Evolutionary conservation across 2,888 invertebrate species (phyloP).

Genomic region (Campoplex nolae): DNA sequence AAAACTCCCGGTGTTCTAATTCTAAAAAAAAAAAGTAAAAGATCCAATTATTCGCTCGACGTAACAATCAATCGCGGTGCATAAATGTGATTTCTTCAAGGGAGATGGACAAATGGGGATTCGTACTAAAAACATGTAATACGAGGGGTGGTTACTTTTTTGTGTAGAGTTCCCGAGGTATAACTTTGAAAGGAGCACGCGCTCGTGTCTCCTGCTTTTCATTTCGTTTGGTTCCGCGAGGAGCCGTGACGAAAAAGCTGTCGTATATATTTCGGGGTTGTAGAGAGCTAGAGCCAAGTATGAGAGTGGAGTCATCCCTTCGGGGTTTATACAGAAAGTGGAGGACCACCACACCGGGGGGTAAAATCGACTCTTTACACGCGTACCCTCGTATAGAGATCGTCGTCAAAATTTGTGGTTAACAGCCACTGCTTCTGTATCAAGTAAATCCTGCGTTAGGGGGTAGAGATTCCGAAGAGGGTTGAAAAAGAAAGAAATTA

Average conservation of each 20-base stretch:
- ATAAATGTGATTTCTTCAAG: conserved; percentile 82
- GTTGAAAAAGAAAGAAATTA: conserved; percentile 7
- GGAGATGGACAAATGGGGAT: conserved; percentile 80
- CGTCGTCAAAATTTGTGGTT: conserved; percentile 57
- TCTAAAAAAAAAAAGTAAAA: conserved; percentile 42
- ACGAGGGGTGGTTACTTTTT: conserved; percentile 68
- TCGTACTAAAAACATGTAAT: conserved; percentile 82
- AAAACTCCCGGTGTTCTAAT: not conserved
- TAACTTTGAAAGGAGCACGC: conserved; percentile 37
- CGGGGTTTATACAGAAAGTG: conserved; percentile 9
- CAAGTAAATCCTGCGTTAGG: conserved; percentile 39
- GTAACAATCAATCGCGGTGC: conserved; percentile 81
- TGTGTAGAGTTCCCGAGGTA: conserved; percentile 46
- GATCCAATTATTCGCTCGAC: conserved; percentile 83
- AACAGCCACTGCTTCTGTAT: conserved; percentile 44
- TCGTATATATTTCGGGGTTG: not conserved
- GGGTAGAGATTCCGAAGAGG: conserved; percentile 16
- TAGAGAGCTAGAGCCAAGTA: conserved; percentile 4
- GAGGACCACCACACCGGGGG: not conserved
- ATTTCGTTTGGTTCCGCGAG: conserved; percentile 61
- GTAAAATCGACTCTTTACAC: conserved; percentile 34
- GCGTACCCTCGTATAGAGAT: conserved; percentile 33
- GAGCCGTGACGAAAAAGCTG: conserved; percentile 32
- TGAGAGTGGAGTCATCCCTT: conserved; percentile 60
- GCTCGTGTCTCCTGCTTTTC: conserved; percentile 54